Evolutionary conservation across 2,888 invertebrate species (phyloP).

Genomic region (Cryptocephalus moraei): DNA sequence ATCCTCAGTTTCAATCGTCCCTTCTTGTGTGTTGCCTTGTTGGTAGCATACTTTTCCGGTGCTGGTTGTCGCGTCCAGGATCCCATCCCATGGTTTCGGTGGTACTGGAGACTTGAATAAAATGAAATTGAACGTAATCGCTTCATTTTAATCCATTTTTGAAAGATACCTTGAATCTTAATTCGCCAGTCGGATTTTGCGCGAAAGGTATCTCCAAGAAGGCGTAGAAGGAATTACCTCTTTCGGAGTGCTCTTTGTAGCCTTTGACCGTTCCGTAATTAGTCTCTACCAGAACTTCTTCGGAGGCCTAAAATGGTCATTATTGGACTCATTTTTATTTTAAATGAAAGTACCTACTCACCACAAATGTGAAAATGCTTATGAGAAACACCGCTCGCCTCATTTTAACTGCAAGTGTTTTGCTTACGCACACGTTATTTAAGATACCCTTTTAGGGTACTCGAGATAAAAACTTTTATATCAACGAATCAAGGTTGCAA

Average conservation of each 20-base stretch:
- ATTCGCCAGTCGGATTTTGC: conserved; percentile 9
- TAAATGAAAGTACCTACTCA: too few relatives aligned
- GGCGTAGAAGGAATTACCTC: conserved; percentile 7
- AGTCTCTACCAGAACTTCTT: conserved; percentile 6
- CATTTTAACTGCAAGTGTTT: too few relatives aligned
- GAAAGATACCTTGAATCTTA: conserved; percentile 11
- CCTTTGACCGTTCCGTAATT: conserved; percentile 12
- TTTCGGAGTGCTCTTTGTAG: conserved; percentile 1
- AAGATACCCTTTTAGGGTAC: too few relatives aligned
- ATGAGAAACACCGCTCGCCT: too few relatives aligned
- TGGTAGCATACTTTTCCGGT: conserved; percentile 14
- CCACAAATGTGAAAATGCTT: background rate
- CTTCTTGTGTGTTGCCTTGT: conserved; percentile 6
- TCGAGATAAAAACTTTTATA: too few relatives aligned
- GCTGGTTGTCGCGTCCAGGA: conserved; percentile 13
- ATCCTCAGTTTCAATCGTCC: conserved; percentile 16
- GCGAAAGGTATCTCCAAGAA: conserved; percentile 14
- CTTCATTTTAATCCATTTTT: too few relatives aligned
- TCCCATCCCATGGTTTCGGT: conserved; percentile 16
- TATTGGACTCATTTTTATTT: too few relatives aligned
- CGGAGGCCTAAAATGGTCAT: background rate
- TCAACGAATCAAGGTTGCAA: too few relatives aligned
- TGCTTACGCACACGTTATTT: too few relatives aligned
- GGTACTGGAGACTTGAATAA: conserved; percentile 14
- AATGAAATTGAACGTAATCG: background rate